Evolutionary conservation across 1,140 invertebrate species (phyloP), one percentile per base, ranked within the genome.

Genomic region (Pteromalus puparum): DNA sequence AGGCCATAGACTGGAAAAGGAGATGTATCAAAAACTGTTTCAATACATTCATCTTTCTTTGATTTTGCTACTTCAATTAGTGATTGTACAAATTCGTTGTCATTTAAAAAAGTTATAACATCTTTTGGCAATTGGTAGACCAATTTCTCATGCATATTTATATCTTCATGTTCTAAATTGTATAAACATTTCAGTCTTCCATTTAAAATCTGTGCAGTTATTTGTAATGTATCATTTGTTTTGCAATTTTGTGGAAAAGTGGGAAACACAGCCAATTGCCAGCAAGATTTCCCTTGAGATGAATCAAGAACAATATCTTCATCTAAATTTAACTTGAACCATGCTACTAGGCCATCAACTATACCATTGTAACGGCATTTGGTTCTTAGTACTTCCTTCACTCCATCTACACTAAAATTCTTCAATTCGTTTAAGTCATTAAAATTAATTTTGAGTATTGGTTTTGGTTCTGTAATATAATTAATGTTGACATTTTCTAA

Each of bases 251-350:
- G 87, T 75, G 89, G 87, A 13, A 93, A 85, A 46, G 90, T 81
- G 88, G 94, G 94, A 89, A 96, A 97, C 30, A 97, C 91, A 30
- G 96, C 96, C 89, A 96, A 95, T 89, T 97, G 96, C 97, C 97
- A 97, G 88, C 96, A 96, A 85, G 94, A 94, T 34, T 93, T 93
- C 80, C 92, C 89, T 13, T 92, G 92, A 7, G 93, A 91, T 18
- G 94, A 94, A 85, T 92, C 94, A 53, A 97, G 92, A 4, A 89
- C 93, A 34, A 95, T 94, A 68, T 94, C 93, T 24, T 96, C 94
- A 88, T 96, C 95, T n/a, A 97, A 91, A 89, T 95, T 90, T 76
- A 97, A 92, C 88, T 96, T 95, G 91, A 97, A 97, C 95, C 95
- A 97, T 15, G 95, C 93, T 46, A 95, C 94, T 67, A 96, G 90